Base-by-base conservation (phyloP, 1,140 invertebrate genomes). In the Drosophila orosa region DNA sequence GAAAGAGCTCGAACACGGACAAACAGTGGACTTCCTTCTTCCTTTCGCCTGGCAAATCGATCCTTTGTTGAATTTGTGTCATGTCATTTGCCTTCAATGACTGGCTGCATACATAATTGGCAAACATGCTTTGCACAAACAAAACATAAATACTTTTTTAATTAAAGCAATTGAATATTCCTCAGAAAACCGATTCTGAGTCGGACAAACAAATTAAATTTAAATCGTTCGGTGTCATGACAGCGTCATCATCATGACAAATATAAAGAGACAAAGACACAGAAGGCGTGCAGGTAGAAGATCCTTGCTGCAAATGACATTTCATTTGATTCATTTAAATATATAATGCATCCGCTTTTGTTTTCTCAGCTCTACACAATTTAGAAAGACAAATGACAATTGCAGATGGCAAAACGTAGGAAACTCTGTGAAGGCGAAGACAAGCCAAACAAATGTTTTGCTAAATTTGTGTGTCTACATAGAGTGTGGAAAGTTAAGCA, bases 251-350 rank as follows among this genome's bases (percentile, higher is more conserved):
- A 39, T 12, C 40, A 48, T 22, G 24, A 27, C 72, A 67, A 19
- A 76, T 27, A 68, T 42, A 77, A 45, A 48, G 29, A 45, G 37
- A 29, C 22, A 27, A 8, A 25, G 5, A 22, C 44, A 5, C 15
- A n/a, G 25, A 0, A 48, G 25, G 12, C 31, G 24, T 31, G 22
- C 31, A 54, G 50, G 50, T 54, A n/a, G 5, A 17, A 35, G 19
- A 35, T 35, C 12, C 60, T 59, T 40, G 35, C 61, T 77, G 81
- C 59, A 62, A 54, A 74, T 81, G 68, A 74, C 57, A 47, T 81
- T 78, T 56, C 40, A 47, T 60, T 81, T 63, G 60, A 55, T 73
- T 81, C 57, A 74, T 78, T 62, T 58, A 78, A 86, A 71, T 78
- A 60, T 74, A 62, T 60, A 74, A 80, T 62, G 59, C 73, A 63